Conservation (phyloP, 1,140 invertebrate genomes). For the Coenobita brevimanus region DNA sequence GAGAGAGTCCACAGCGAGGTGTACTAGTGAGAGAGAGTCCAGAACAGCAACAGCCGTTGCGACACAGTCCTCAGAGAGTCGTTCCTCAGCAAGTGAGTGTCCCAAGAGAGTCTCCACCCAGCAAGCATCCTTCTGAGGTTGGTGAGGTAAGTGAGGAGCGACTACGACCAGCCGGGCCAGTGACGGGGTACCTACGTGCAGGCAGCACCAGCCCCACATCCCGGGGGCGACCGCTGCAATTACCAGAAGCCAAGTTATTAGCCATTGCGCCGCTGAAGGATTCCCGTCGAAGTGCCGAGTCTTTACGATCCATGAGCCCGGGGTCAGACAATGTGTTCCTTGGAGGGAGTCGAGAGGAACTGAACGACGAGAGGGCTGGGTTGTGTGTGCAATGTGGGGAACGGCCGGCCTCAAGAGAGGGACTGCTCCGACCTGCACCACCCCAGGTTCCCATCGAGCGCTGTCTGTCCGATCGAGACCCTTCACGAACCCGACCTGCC, state of each 20-base stretch:
- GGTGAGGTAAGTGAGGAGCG: conserved; percentile 29
- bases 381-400: conserved; percentile 70
- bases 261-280: conserved; percentile 46
- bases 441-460: conserved; percentile 27
- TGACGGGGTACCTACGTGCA: conserved; percentile 38
- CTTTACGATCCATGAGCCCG: conserved; percentile 86
- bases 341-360: conserved; percentile 76
- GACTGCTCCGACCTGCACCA: conserved; percentile 31
- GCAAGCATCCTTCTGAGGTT: not conserved
- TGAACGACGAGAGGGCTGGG: conserved; percentile 40
- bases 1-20: conserved; percentile 19
- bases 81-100: conserved; percentile 68
- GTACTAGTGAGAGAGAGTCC: conserved; percentile 37
- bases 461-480: conserved; percentile 37
- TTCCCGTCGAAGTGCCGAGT: conserved; percentile 80
- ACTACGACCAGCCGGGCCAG: conserved; percentile 34
- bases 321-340: conserved; percentile 92
- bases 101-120: conserved; percentile 41
- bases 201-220: conserved; percentile 54
- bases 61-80: conserved; percentile 29
- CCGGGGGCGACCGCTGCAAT: conserved; percentile 43
- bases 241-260: conserved; percentile 45
- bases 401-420: conserved; percentile 62
- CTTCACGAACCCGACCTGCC: conserved; percentile 11
- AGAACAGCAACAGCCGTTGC: conserved; percentile 37